These are phyloP conservation scores for Epizoanthus ramosus DNA, from an alignment of 92 coral and sea anemone species.

Conservation along the genomic window DNA sequence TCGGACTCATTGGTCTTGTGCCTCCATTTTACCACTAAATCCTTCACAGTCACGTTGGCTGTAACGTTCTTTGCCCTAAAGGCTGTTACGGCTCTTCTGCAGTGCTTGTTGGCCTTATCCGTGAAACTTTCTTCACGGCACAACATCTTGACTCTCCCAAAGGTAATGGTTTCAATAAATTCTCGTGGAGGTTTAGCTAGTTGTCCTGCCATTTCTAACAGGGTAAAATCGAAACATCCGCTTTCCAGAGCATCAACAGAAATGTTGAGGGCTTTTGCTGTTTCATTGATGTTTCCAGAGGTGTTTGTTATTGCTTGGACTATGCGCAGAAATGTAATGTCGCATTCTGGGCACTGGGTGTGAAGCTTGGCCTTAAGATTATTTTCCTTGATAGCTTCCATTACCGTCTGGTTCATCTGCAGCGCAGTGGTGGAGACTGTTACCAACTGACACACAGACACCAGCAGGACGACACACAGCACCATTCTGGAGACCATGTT, in stretches of 20 bases:
- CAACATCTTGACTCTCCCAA: background rate
- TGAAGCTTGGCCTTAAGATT: background rate
- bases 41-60: background rate
- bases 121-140: slow-evolving; percentile 12
- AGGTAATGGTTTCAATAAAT: background rate
- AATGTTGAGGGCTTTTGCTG: slow-evolving; percentile 10
- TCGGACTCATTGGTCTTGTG: background rate
- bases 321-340: background rate
- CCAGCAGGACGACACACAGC: background rate
- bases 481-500: background rate
- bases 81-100: background rate
- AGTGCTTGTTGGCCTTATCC: background rate
- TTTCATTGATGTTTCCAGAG: no score
- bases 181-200: slow-evolving; percentile 7
- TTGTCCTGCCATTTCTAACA: slow-evolving; percentile 15
- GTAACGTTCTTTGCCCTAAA: background rate
- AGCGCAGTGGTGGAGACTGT: background rate
- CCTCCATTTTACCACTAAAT: background rate
- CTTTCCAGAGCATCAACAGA: background rate
- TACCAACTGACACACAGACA: background rate
- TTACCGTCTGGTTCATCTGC: slow-evolving; percentile 1
- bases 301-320: background rate
- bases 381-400: background rate
- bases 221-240: slow-evolving; percentile 5
- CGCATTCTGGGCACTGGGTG: background rate